Conservation (phyloP, 2,888 invertebrate species). For the Euzetes globulus region DNA sequence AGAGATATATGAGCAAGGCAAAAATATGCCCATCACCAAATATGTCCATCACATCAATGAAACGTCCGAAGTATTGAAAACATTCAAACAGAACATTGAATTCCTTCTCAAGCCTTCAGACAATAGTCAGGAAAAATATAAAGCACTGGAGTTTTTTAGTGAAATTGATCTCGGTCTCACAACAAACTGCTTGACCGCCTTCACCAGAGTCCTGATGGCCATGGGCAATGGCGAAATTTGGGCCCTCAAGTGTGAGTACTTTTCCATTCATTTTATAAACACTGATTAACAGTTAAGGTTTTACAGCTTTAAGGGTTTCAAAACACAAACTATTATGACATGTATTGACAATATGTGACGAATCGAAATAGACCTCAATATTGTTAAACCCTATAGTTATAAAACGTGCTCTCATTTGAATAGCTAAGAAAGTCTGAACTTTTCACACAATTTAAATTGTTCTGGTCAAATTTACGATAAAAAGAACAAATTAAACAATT, state of each 20-base stretch:
- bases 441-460: too few species aligned
- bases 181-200: not conserved
- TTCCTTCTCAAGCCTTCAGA: not conserved
- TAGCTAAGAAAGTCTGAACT: too few species aligned
- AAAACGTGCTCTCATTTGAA: too few species aligned
- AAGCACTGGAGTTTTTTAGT: not conserved
- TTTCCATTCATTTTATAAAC: not conserved
- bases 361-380: too few species aligned
- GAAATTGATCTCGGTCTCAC: not conserved
- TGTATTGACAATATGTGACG: too few species aligned
- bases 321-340: not conserved
- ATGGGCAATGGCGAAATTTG: not conserved
- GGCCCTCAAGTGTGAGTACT: slow-evolving; percentile 7
- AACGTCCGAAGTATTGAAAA: not conserved
- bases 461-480: too few species aligned
- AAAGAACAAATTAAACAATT: too few species aligned
- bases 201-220: not conserved
- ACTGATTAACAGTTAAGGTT: not conserved
- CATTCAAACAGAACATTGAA: not conserved
- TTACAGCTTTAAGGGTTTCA: not conserved
- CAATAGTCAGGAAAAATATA: not conserved
- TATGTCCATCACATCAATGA: not conserved
- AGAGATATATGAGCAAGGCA: not conserved
- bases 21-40: not conserved
- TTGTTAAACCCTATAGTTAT: too few species aligned